phyloP scores from a whole-genome alignment of 1,140 invertebrate species.

The Drosophila pseudoananassae region DNA sequence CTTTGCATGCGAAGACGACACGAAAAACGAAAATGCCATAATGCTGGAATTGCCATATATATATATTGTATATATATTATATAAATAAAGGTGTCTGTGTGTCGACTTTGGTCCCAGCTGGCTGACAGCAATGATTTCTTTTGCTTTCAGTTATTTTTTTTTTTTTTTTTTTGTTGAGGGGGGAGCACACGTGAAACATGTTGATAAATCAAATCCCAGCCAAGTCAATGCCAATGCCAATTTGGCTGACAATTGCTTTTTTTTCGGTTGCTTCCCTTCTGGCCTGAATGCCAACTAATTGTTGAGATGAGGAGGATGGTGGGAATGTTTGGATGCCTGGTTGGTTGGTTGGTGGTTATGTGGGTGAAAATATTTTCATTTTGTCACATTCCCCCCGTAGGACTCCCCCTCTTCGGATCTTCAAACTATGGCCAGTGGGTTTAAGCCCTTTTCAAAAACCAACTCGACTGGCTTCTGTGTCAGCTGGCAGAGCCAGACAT shows the following conservation, averaged over 20 bases:
- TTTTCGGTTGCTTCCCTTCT: slow-evolving; percentile 25
- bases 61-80: neutral
- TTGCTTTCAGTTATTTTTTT: slow-evolving; percentile 19
- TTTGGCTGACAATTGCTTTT: slow-evolving; percentile 76
- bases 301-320: slow-evolving; percentile 11
- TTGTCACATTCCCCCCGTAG: slow-evolving; percentile 7
- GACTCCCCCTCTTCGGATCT: neutral
- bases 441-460: slow-evolving; percentile 42
- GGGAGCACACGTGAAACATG: slow-evolving; percentile 66
- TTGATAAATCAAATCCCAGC: slow-evolving; percentile 81
- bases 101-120: slow-evolving; percentile 60
- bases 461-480: slow-evolving; percentile 29
- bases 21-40: slow-evolving; percentile 76
- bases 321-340: neutral
- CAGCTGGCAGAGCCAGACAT: slow-evolving; percentile 40
- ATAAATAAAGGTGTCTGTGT: neutral
- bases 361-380: slow-evolving; percentile 19
- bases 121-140: slow-evolving; percentile 66
- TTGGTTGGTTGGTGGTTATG: neutral
- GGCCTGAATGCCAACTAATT: slow-evolving; percentile 61
- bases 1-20: slow-evolving; percentile 69
- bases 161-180: neutral
- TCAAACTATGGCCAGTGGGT: slow-evolving; percentile 11
- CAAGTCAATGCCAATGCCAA: slow-evolving; percentile 79
- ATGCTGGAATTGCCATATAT: slow-evolving; percentile 50